Evolutionary conservation across 2,797 vertebrate species (phyloP).

Genomic region (Lemur catta): DNA sequence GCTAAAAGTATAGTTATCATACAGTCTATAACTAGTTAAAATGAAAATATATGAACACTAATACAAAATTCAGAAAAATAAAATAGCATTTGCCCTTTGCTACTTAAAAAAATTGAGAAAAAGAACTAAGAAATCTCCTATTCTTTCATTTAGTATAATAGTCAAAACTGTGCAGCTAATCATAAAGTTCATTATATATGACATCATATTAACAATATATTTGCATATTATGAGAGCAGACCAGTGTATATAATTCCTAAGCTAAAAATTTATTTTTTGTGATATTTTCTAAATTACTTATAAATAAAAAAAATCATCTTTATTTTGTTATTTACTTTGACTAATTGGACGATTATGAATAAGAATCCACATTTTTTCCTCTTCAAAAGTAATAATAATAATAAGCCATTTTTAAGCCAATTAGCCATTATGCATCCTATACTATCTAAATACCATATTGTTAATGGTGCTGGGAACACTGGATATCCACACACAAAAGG

Average conservation of each 20-base stretch:
- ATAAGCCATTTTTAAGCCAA: not conserved
- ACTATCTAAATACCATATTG: not conserved
- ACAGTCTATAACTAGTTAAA: not conserved
- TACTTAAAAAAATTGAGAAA: not conserved
- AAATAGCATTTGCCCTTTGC: not conserved
- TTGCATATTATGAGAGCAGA: not conserved
- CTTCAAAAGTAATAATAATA: not conserved
- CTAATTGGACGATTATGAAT: not conserved
- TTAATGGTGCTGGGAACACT: not conserved
- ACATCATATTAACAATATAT: not conserved
- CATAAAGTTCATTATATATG: not conserved
- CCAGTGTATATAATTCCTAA: not conserved
- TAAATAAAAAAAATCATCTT: not conserved
- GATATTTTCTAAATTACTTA: not conserved
- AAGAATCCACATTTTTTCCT: not conserved
- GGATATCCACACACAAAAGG: not conserved
- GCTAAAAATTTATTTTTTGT: not conserved
- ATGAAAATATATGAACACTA: not conserved
- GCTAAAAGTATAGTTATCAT: not conserved
- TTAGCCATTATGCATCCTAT: not conserved
- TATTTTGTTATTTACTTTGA: slow-evolving; percentile 13
- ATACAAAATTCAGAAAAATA: not conserved
- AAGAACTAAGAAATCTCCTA: not conserved
- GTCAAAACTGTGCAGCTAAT: not conserved
- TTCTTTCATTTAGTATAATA: not conserved